These are phyloP conservation scores for Hemithea aestivaria DNA, from an alignment of 2,888 invertebrate genomes.

Conservation along the genomic window DNA sequence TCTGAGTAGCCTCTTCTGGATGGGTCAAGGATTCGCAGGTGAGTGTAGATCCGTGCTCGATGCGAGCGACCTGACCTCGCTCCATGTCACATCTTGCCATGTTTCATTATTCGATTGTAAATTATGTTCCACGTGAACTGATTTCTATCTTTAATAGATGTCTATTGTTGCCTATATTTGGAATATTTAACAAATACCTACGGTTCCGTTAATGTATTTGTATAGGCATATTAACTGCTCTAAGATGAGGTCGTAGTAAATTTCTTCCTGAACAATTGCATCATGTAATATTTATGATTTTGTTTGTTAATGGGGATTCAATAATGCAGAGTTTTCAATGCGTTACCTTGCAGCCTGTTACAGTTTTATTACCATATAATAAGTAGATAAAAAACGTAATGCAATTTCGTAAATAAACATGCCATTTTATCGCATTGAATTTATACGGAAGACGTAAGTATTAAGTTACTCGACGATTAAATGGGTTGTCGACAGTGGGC, in stretches of 20 bases:
- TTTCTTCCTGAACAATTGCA: too few species aligned
- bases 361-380: slow-evolving; percentile 32
- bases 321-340: too few species aligned
- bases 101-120: slow-evolving; percentile 57
- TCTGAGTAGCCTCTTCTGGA: slow-evolving; percentile 77
- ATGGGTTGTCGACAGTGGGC: slow-evolving; percentile 45
- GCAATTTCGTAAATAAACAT: slow-evolving; percentile 33
- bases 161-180: slow-evolving; percentile 21
- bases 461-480: slow-evolving; percentile 54
- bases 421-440: slow-evolving; percentile 34
- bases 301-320: too few species aligned
- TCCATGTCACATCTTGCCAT: slow-evolving; percentile 55
- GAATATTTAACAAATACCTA: slow-evolving; percentile 11
- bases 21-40: slow-evolving; percentile 75
- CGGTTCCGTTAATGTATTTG: slow-evolving; percentile 3
- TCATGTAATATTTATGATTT: too few species aligned
- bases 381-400: slow-evolving; percentile 30
- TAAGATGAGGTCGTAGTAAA: too few species aligned
- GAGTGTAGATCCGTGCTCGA: slow-evolving; percentile 68
- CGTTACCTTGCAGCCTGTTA: slow-evolving; percentile 24
- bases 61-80: slow-evolving; percentile 68
- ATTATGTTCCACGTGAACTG: slow-evolving; percentile 25
- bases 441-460: slow-evolving; percentile 49
- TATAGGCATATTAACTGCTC: not conserved
- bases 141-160: slow-evolving; percentile 26